Base-by-base conservation (phyloP, 2,113 vertebrate species). In the Xiphophorus maculatus region DNA sequence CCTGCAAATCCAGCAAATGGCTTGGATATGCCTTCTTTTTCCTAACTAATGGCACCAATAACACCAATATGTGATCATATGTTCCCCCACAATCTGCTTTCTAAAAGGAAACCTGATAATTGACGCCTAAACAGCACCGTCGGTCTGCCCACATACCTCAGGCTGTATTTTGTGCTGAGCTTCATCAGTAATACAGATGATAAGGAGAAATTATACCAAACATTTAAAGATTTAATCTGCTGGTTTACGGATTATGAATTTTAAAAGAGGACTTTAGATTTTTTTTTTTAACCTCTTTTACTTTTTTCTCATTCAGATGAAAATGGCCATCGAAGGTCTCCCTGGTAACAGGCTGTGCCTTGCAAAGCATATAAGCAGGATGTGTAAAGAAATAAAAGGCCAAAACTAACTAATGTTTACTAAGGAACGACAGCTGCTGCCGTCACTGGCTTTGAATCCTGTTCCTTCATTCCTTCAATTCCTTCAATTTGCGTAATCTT, bases 331-430 rank as follows among this genome's bases (percentile, higher is more conserved):
- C 28, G 69, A 58, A 66, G 66, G 62, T 71, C 40, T 76, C 17
- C 44, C 35, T 44, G 10, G 58, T 80, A 81, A 89, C 69, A 81
- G 66, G 33, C 30, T 68, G 60, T 83, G 70, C 58, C 76, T 74
- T 63, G 40, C 73, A 73, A 13, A 78, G 33, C 66, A 60, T 70
- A 79, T 66, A 62, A 65, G 79, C 1, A 48, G 72, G 64, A 76
- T 32, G 66, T 73, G 54, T 79, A 48, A 76, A 79, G 83, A 64
- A 80, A 61, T 63, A 74, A 12, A 87, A 86, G 83, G 74, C 81
- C 65, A 25, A 11, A 67, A 51, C 64, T 68, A 75, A 77, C 35
- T 27, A 19, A 48, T 14, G 7, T 65, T 76, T 32, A 40, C 58
- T 76, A 62, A 15, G 8, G 70, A 69, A 80, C 67, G 32, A 66